Evolutionary conservation across 2,888 invertebrate species (phyloP).

Genomic region (Lithosia quadra): DNA sequence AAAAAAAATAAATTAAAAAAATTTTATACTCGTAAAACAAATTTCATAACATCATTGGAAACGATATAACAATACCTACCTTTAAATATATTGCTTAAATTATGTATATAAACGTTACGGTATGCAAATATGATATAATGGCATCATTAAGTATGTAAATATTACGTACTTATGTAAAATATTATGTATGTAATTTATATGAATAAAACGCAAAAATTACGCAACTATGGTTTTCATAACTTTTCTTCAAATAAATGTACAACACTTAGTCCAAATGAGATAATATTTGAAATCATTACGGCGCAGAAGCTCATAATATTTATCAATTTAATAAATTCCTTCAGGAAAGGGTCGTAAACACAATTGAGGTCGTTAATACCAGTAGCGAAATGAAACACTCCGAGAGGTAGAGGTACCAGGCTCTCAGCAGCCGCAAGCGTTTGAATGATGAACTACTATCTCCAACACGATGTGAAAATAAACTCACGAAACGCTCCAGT

Average conservation of each 20-base stretch:
- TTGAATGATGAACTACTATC: constrained; percentile 42
- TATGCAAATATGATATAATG: no score
- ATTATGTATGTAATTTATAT: no score
- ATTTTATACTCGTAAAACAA: no score
- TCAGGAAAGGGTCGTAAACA: constrained; percentile 34
- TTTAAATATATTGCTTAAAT: no score
- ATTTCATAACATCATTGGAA: no score
- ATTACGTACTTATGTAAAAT: no score
- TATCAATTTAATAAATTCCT: constrained; percentile 30
- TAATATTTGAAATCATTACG: background rate
- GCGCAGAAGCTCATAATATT: background rate
- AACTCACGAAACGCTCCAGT: background rate
- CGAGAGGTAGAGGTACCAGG: constrained; percentile 38
- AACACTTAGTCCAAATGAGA: background rate
- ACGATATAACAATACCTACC: no score
- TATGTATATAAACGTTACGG: no score
- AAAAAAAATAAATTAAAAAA: no score
- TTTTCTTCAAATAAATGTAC: background rate
- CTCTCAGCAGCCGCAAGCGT: constrained; percentile 44
- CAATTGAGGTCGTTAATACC: constrained; percentile 43
- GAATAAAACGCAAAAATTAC: no score
- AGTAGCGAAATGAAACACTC: constrained; percentile 30
- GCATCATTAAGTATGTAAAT: no score
- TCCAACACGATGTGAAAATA: constrained; percentile 26
- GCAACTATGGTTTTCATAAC: no score